These are phyloP conservation scores for Hirtodrosophila confusa DNA, from an alignment of 2,888 invertebrate genomes.

Conservation along the genomic window DNA sequence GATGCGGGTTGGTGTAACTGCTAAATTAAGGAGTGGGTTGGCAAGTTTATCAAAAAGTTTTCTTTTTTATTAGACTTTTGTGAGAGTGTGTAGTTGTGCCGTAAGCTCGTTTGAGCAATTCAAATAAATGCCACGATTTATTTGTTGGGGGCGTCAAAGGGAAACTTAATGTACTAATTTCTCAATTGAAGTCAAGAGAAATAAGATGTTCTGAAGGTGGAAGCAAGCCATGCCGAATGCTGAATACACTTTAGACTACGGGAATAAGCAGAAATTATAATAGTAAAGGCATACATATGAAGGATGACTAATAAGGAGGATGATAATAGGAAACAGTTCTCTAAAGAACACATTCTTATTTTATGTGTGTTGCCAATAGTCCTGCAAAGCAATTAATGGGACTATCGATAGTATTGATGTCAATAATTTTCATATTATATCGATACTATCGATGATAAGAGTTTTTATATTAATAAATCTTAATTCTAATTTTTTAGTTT, in stretches of 20 bases:
- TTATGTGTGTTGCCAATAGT: no score
- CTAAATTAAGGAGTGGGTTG: conserved; percentile 39
- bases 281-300: no score
- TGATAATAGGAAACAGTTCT: no score
- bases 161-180: conserved; percentile 82
- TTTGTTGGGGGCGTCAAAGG: conserved; percentile 72
- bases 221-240: not conserved
- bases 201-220: conserved; percentile 36
- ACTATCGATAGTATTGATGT: no score
- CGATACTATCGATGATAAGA: no score
- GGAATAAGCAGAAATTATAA: no score
- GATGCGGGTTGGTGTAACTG: conserved; percentile 8
- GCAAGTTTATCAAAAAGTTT: conserved; percentile 63
- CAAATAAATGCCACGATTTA: conserved; percentile 73
- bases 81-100: conserved; percentile 33
- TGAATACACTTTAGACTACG: conserved; percentile 4
- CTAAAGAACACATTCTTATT: no score
- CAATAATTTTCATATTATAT: no score
- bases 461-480: no score
- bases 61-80: conserved; percentile 32
- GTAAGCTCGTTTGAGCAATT: conserved; percentile 68
- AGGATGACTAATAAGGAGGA: no score
- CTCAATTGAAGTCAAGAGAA: conserved; percentile 77
- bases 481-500: no score
- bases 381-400: no score